These are phyloP conservation scores for Caenorhabditis becei DNA, from an alignment of 2,888 invertebrate genomes.

Conservation along the genomic window DNA sequence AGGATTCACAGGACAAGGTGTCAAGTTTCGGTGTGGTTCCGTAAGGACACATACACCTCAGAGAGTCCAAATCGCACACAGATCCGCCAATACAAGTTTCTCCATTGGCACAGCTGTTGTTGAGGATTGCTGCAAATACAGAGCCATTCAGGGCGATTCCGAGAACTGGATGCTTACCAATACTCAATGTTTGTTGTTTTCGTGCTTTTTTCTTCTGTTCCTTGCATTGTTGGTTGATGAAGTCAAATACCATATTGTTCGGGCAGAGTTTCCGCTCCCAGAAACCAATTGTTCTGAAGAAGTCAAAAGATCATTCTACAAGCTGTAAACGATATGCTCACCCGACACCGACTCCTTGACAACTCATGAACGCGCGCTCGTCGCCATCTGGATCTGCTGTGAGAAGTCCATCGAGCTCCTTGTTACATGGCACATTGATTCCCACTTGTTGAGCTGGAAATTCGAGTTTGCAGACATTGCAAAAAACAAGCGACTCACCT, in stretches of 20 bases:
- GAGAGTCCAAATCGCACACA: slow-evolving; percentile 77
- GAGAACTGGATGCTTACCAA: slow-evolving; percentile 63
- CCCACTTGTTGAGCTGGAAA: slow-evolving; percentile 66
- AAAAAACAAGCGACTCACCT: slow-evolving; percentile 23
- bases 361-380: slow-evolving; percentile 76
- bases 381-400: slow-evolving; percentile 78
- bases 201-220: slow-evolving; percentile 68
- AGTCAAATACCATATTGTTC: slow-evolving; percentile 79
- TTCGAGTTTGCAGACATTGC: not conserved
- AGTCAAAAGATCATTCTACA: slow-evolving; percentile 15
- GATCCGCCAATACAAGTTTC: slow-evolving; percentile 81
- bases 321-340: slow-evolving; percentile 47
- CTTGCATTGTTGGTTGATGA: slow-evolving; percentile 78
- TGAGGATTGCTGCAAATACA: slow-evolving; percentile 77
- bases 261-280: slow-evolving; percentile 80
- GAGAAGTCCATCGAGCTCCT: slow-evolving; percentile 75
- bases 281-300: slow-evolving; percentile 73
- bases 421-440: slow-evolving; percentile 76
- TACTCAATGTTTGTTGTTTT: slow-evolving; percentile 74
- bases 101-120: slow-evolving; percentile 79
- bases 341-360: slow-evolving; percentile 76
- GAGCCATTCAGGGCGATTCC: not conserved
- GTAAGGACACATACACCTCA: slow-evolving; percentile 78
- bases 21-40: slow-evolving; percentile 79
- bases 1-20: slow-evolving; percentile 76